Conservation (phyloP, 2,888 invertebrate genomes). For the Celastrina argiolus region DNA sequence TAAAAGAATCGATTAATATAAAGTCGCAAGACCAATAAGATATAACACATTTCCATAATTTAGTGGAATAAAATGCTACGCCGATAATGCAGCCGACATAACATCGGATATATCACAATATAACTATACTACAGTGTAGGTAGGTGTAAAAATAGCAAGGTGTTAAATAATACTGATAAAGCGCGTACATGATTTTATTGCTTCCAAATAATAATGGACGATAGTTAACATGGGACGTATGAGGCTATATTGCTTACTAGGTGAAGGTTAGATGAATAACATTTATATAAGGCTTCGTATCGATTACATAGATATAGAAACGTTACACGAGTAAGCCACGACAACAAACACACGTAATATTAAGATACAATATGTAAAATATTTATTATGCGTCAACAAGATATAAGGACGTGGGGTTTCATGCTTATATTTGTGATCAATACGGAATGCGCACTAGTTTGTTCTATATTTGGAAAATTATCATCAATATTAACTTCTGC, state of each 20-base stretch:
- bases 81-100: slow-evolving; percentile 32
- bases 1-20: slow-evolving; percentile 20
- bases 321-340: slow-evolving; percentile 57
- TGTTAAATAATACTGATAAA: slow-evolving; percentile 18
- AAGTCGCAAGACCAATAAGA: slow-evolving; percentile 17
- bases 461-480: no score
- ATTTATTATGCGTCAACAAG: slow-evolving; percentile 74
- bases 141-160: slow-evolving; percentile 4
- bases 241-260: not conserved
- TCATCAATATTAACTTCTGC: no score
- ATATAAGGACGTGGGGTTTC: slow-evolving; percentile 37
- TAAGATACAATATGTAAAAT: slow-evolving; percentile 44
- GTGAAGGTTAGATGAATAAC: not conserved
- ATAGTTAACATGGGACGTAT: slow-evolving; percentile 19
- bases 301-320: slow-evolving; percentile 23
- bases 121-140: slow-evolving; percentile 26
- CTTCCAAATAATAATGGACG: slow-evolving; percentile 19
- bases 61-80: slow-evolving; percentile 50
- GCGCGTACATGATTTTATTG: slow-evolving; percentile 10
- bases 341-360: slow-evolving; percentile 50
- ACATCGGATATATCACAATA: slow-evolving; percentile 34
- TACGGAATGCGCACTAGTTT: not conserved
- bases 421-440: slow-evolving; percentile 30
- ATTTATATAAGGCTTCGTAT: slow-evolving; percentile 11
- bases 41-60: slow-evolving; percentile 41